Base-by-base conservation (phyloP, 2,888 invertebrate species). In the Leuctra nigra region DNA sequence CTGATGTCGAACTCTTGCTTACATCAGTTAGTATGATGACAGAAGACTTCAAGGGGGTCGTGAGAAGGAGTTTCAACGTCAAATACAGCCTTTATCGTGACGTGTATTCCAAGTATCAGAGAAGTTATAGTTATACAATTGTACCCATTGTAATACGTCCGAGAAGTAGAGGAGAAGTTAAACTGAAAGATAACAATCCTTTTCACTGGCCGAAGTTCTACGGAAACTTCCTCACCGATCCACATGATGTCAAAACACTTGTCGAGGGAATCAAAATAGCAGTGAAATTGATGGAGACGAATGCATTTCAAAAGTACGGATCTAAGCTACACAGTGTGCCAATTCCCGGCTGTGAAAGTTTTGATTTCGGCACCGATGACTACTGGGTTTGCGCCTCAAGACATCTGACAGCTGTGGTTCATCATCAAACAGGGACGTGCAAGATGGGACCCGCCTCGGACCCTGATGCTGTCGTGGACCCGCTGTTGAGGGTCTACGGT, bases 331-430 rank as follows among this genome's bases (percentile, higher is more conserved):
- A 90, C 69, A 80, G 79, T 62, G 82, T 83, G 52, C 84, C 87
- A 1, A 74, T 91, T 41, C 91, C 91, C 0, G 90, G 87, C 56
- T 92, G 91, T 66, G 82, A 81, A 62, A 79, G 86, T 53, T 73
- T 79, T 38, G 77, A 78, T 62, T 91, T 88, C 65, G 83, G 81
- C 64, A 84, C 86, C 1, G 91, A 92, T 66, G 83, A 80, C 23
- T 93, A 92, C 67, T 84, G 91, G 74, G 91, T 90, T 70, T 93
- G 93, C 69, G 87, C 90, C 70, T 86, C 87, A 53, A 76, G 91
- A 29, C 88, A 88, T 54, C 86, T 91, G 64, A 86, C 91, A 2
- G 89, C 91, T 87, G 91, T 91, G 1, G 89, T 91, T 65, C 91
- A 92, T 68, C 92, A 92, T 75, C 91, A 91, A 1, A 84, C 86